Evolutionary conservation across 2,797 vertebrate genomes (phyloP), one percentile per base, ranked within the genome.

Genomic region (Sebastes nivosus): DNA sequence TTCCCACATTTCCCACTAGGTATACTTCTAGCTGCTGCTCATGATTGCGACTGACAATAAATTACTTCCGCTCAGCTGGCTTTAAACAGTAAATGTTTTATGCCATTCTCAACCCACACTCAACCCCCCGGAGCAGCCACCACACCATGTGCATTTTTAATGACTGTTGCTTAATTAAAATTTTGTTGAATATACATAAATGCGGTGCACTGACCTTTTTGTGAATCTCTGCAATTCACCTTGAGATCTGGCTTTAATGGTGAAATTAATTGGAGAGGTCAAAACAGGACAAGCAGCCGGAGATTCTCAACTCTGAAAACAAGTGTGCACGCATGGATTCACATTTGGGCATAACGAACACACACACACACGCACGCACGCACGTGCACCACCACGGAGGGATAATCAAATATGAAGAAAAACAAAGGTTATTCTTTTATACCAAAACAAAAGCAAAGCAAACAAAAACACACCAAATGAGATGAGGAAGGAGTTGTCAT

Each of bases 151-250:
- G 83, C 75, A 93, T 91, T 83, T 92, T 88, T 91, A 92, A 92
- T 90, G 88, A 91, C 72, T 80, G 80, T 79, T 88, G 78, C 90
- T 91, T 91, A 86, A 93, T 93, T 92, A 91, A 91, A 92, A 91
- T 75, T 72, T 57, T 90, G 87, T 93, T 92, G 90, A 92, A 93
- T 91, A 92, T 90, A 90, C 92, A 91, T 87, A 93, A 92, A 93
- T 82, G 79, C 84, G 68, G 83, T 79, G 72, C 84, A 67, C 50
- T 92, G 90, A 93, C 93, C 91, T 94, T 93, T 92, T 27, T 52
- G 73, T 63, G 65, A 87, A 87, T 90, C 77, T 83, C 60, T 30
- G 36, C 80, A 29, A 71, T 90, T 93, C 92, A 93, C 92, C 90
- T 93, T 93, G 92, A 93, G 86, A 92, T 84, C 52, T 34, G 6